phyloP scores from a whole-genome alignment of 1,140 invertebrate genomes.

The Cherax destructor region DNA sequence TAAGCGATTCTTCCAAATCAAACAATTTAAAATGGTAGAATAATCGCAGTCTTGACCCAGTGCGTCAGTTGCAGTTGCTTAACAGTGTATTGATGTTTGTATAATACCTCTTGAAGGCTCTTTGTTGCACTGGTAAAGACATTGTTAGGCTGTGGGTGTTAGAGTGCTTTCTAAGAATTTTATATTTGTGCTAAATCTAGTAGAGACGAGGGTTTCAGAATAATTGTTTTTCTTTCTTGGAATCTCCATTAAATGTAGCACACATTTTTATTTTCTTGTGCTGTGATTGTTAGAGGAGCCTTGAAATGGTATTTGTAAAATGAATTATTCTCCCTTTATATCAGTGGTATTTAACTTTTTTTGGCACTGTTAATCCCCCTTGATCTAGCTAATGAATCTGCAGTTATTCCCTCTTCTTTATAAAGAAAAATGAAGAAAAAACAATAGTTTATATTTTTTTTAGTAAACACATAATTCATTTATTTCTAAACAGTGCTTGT shows the following conservation, averaged over 20 bases:
- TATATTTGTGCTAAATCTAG: background rate
- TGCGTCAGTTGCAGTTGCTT: background rate
- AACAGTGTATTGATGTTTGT: background rate
- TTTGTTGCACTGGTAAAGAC: background rate
- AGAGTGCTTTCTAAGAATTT: background rate
- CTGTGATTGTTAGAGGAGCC: background rate
- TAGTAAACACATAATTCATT: too few species aligned
- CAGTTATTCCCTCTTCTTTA: too few species aligned
- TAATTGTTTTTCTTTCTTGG: background rate
- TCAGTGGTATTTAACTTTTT: background rate
- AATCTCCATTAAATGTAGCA: too few species aligned
- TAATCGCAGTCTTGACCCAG: background rate
- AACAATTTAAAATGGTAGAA: background rate
- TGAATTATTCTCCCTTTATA: constrained; percentile 3
- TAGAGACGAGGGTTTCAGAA: background rate
- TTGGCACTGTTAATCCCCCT: too few species aligned
- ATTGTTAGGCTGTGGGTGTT: background rate
- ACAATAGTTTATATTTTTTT: background rate
- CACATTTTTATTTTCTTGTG: background rate
- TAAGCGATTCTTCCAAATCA: background rate
- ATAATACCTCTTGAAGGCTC: background rate
- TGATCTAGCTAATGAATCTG: too few species aligned
- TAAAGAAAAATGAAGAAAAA: too few species aligned
- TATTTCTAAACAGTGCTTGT: too few species aligned
- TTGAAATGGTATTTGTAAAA: background rate